Percentiles rank a stretch among this genome's conserved stretches.
Evolutionary conservation across 2,113 vertebrate genomes (phyloP).

Genomic region (Rhizomys pruinosus): DNA sequence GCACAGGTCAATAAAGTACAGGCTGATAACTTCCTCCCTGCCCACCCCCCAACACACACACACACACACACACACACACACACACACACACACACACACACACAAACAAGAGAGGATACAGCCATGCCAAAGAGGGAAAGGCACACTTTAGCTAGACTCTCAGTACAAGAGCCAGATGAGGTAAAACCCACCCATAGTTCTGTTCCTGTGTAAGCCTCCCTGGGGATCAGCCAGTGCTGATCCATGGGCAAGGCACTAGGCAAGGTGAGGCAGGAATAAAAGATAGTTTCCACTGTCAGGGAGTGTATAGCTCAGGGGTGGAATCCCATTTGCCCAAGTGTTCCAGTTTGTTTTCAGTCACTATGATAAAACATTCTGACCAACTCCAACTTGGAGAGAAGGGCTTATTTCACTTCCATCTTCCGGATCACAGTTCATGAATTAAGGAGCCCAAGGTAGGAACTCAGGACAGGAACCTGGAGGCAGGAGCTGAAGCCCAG

Average conservation of each 20-base stretch:
- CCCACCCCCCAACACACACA: too few relatives aligned
- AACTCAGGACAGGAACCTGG: too few relatives aligned
- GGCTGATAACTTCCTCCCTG: background rate
- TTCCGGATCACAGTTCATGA: too few relatives aligned
- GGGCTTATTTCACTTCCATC: too few relatives aligned
- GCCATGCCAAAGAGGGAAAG: rapidly evolving
- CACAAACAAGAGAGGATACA: background rate
- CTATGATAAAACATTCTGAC: too few relatives aligned
- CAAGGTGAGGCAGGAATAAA: background rate
- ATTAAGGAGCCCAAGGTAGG: too few relatives aligned
- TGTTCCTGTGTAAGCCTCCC: background rate
- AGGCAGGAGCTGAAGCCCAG: too few relatives aligned
- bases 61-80: too few relatives aligned
- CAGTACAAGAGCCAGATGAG: background rate
- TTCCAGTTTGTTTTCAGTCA: too few relatives aligned
- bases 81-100: too few relatives aligned
- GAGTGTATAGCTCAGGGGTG: background rate
- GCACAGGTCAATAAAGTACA: background rate
- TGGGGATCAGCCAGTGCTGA: background rate
- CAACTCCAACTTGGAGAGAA: too few relatives aligned
- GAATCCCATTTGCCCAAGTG: background rate
- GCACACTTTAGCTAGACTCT: background rate
- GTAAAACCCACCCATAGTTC: background rate
- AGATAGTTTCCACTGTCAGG: too few relatives aligned
- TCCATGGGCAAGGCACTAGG: background rate